These are phyloP conservation scores for Brachionus rubens DNA, from an alignment of 1,140 invertebrate genomes.

Conservation along the genomic window DNA sequence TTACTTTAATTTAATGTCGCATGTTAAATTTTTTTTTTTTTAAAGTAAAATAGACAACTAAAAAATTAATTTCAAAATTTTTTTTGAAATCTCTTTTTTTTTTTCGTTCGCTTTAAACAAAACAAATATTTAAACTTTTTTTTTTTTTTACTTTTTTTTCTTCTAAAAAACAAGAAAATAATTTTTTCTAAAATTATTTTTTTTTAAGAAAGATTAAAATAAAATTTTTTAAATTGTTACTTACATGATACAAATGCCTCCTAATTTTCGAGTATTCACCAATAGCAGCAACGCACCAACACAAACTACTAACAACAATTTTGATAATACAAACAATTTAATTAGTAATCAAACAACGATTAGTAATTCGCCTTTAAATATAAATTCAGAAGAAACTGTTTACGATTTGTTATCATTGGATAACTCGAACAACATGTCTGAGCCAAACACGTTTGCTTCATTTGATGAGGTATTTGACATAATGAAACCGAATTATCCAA, in stretches of 20 bases:
- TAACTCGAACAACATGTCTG: constrained; percentile 15
- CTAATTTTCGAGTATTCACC: constrained; percentile 1
- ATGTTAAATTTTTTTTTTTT: constrained; percentile 30
- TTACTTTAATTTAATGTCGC: constrained; percentile 41
- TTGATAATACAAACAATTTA: background rate
- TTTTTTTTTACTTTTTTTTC: constrained; percentile 33
- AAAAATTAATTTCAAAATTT: constrained; percentile 41
- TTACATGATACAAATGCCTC: constrained; percentile 40
- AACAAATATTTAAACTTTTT: constrained; percentile 38
- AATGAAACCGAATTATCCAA: no score
- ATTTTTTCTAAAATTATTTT: background rate
- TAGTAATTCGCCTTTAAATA: background rate
- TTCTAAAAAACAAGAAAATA: constrained; percentile 22
- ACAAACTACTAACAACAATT: background rate
- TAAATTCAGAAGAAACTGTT: constrained; percentile 3
- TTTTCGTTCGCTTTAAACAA: background rate
- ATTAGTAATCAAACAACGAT: background rate
- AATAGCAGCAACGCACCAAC: background rate
- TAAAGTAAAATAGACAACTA: constrained; percentile 32
- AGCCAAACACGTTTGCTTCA: background rate
- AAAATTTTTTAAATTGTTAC: background rate
- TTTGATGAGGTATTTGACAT: no score
- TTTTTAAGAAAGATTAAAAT: constrained; percentile 13
- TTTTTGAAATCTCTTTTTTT: background rate
- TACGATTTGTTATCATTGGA: background rate